Evolutionary conservation across 2,797 vertebrate genomes (phyloP).

Genomic region (Discoglossus pictus): DNA sequence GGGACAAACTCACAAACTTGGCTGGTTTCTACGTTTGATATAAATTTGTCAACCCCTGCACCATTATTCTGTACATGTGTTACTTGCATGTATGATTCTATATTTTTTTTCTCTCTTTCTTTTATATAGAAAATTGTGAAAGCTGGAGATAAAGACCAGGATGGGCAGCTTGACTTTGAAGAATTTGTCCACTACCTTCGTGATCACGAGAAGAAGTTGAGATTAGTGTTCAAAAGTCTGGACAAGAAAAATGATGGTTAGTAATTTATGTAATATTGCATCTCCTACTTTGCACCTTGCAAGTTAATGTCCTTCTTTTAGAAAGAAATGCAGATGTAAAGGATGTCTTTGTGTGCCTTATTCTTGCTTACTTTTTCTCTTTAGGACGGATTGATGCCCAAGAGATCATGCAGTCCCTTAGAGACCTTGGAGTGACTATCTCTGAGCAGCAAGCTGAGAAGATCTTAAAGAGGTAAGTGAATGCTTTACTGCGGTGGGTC

Average conservation of each 20-base stretch:
- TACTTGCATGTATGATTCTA: not conserved
- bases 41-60: too few species aligned
- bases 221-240: constrained; percentile 92
- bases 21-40: too few species aligned
- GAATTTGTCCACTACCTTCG: constrained; percentile 95
- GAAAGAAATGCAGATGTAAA: too few species aligned
- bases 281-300: not conserved
- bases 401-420: constrained; percentile 95
- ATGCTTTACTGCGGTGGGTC: not conserved
- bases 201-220: constrained; percentile 94
- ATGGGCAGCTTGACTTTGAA: constrained; percentile 93
- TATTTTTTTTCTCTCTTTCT: constrained; percentile 4
- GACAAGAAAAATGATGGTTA: constrained; percentile 95
- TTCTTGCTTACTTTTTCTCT: not conserved
- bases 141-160: constrained; percentile 91
- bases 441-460: constrained; percentile 94
- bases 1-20: too few species aligned
- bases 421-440: constrained; percentile 92
- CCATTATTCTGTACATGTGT: too few species aligned
- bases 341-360: too few species aligned
- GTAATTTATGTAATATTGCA: constrained; percentile 11
- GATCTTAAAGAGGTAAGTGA: constrained; percentile 87
- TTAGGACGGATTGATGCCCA: constrained; percentile 89
- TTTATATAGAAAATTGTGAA: constrained; percentile 89
- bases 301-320: too few species aligned